These are phyloP conservation scores for Rhinatrema bivittatum DNA, from an alignment of 2,797 vertebrate genomes.

Conservation along the genomic window DNA sequence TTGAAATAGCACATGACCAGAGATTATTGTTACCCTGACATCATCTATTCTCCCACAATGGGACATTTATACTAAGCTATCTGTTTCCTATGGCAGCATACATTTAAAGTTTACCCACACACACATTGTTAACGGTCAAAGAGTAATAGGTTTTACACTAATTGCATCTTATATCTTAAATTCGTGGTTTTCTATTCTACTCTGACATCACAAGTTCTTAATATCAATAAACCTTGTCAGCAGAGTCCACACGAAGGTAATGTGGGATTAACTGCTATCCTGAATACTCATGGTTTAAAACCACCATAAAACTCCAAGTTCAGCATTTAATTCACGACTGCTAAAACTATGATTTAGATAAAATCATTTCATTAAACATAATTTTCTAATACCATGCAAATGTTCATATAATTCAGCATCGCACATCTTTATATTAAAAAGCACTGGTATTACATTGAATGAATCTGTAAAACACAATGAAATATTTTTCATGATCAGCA, in stretches of 20 bases:
- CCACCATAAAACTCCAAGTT: background rate
- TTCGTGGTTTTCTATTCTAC: background rate
- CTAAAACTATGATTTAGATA: constrained; percentile 12
- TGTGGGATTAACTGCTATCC: constrained; percentile 5
- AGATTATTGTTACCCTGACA: no score
- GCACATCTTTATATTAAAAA: background rate
- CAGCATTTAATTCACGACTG: constrained; percentile 6
- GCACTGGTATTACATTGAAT: background rate
- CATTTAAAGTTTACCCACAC: background rate
- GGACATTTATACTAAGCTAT: background rate
- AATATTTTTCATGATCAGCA: constrained; percentile 3
- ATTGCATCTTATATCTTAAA: background rate
- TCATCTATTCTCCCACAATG: background rate
- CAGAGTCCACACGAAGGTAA: background rate
- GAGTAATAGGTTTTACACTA: background rate
- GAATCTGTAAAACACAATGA: constrained; percentile 6
- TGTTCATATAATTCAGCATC: constrained; percentile 13
- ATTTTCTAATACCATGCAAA: constrained; percentile 17
- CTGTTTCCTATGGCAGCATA: background rate
- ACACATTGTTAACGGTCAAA: background rate
- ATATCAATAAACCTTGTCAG: background rate
- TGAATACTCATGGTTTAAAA: background rate
- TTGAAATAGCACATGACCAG: no score
- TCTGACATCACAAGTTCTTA: background rate
- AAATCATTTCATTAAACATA: constrained; percentile 2